Evolutionary conservation across 2,888 invertebrate species (phyloP).

Genomic region (Dicyrtoma fusca): DNA sequence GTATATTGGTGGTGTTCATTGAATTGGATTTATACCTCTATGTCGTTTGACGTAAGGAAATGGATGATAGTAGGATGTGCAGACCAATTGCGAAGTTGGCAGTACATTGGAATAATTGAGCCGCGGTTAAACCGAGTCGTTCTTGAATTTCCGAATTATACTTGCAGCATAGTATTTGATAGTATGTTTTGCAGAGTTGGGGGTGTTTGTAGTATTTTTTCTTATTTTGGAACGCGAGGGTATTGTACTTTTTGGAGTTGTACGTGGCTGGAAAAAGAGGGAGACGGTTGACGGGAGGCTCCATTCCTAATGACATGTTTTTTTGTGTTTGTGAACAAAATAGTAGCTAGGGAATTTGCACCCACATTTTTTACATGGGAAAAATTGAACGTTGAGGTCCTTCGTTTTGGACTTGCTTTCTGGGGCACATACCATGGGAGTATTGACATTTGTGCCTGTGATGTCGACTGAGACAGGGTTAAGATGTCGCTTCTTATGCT

Average conservation of each 20-base stretch:
- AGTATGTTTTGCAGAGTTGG: no score
- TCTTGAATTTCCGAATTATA: not conserved
- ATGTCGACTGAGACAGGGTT: conserved; percentile 66
- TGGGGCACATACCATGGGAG: conserved; percentile 31
- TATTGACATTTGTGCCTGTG: conserved; percentile 45
- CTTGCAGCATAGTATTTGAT: no score
- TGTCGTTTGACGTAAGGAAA: no score
- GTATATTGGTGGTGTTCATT: no score
- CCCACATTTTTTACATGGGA: conserved; percentile 90
- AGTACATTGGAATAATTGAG: not conserved
- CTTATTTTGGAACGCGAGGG: no score
- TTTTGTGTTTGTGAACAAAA: conserved; percentile 89
- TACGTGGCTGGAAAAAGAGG: no score
- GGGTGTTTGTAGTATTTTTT: no score
- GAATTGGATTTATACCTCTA: no score
- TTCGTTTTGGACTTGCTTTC: conserved; percentile 49
- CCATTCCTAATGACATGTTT: conserved; percentile 76
- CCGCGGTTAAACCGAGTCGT: no score
- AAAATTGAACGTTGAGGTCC: conserved; percentile 82
- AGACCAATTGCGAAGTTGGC: not conserved
- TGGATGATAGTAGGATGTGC: no score
- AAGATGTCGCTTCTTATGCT: conserved; percentile 72
- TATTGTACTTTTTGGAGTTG: no score
- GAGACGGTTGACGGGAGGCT: no score
- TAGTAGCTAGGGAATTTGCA: conserved; percentile 91